Evolutionary conservation across 2,113 vertebrate species (phyloP).

Genomic region (Steatornis caripensis): DNA sequence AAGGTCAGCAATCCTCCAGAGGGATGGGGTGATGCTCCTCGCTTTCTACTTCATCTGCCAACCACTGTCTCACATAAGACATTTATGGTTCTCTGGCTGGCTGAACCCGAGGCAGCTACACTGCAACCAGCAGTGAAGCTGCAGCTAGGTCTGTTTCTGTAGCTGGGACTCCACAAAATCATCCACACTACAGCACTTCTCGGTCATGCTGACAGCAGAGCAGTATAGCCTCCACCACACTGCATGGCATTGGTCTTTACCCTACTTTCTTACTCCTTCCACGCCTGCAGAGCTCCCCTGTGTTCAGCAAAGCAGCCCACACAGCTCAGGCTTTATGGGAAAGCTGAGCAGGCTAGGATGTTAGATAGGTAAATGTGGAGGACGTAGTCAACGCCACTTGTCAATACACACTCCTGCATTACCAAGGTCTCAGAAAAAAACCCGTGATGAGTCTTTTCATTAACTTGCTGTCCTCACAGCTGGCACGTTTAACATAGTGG

Average conservation of each 20-base stretch:
- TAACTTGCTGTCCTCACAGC: background rate
- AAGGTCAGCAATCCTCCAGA: background rate
- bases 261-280: background rate
- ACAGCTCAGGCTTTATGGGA: background rate
- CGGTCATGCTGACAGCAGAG: background rate
- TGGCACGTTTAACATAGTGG: background rate
- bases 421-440: background rate
- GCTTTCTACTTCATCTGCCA: background rate
- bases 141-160: background rate
- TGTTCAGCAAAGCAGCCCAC: background rate
- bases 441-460: background rate
- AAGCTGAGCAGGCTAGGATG: background rate
- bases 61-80: rapidly evolving
- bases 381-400: background rate
- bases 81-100: background rate
- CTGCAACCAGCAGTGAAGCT: background rate
- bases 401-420: background rate
- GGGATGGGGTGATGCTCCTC: background rate
- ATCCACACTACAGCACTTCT: background rate
- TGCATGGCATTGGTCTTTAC: rapidly evolving
- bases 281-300: background rate
- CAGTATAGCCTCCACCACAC: background rate
- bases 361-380: background rate
- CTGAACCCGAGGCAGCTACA: background rate
- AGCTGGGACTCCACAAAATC: background rate